Evolutionary conservation across 2,797 vertebrate genomes (phyloP), one percentile per base, ranked within the genome.

Genomic region (Karalla daura): DNA sequence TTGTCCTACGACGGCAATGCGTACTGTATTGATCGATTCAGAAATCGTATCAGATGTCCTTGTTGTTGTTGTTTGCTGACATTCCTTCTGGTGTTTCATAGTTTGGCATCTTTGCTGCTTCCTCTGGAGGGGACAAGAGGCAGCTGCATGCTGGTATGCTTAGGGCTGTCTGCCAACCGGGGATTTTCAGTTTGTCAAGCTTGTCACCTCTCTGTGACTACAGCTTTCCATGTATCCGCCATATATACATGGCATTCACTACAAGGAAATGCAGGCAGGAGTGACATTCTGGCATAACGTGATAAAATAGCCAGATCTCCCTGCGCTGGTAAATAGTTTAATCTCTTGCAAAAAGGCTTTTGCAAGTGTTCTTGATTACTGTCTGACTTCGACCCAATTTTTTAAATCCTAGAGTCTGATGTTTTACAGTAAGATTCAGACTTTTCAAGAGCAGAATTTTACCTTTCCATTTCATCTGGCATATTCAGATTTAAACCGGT

Each of bases 181-280:
- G 32, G 36, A 63, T 49, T 41, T 56, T 63, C 17, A 56, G 50
- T 50, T 50, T 43, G 8, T 52, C 8, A 41, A 45, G 44, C 21
- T 51, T 10, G 36, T 45, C 17, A 21, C 36, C 15, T 18, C 10
- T 49, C 1, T n/a, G 41, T 5, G 0, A 17, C 32, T 27, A 23
- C 15, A 44, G 21, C 39, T 33, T 49, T 49, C 20, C 58, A n/a
- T n/a, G n/a, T n/a, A n/a, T n/a, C n/a, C n/a, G n/a, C n/a, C n/a
- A n/a, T 14, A 20, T 27, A 44, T 49, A 33, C 33, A 43, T 21
- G 14, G 15, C 9, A 20, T 35, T 13, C 5, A 33, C 44, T 18
- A 4, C 25, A 45, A 4, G 44, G 21, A 54, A 51, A 41, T 14
- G 32, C 15, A 44, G 20, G 28, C 18, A 36, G n/a, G 10, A 30